Evolutionary conservation across 2,797 vertebrate species (phyloP), one percentile per base, ranked within the genome.

Genomic region (Falco berigora): DNA sequence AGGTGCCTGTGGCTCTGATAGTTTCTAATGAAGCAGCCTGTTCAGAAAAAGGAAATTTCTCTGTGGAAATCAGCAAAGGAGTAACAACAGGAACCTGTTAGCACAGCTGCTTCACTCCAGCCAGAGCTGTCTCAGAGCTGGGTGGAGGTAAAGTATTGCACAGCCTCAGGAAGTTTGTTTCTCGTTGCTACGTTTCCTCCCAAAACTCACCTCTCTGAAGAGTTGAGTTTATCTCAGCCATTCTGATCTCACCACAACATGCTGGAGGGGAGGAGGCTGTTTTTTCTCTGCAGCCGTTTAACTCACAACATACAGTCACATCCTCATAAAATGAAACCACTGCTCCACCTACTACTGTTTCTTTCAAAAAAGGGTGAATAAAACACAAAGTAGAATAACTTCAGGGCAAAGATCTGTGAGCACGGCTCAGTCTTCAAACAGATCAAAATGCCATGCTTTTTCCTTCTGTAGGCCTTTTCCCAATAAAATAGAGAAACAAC

Each of bases 391-490:
- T 3, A 73, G 62, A 46, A 32, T 14, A 30, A 61, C 53, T 28
- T 1, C 6, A 17, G 8, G 40, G 30, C 11, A 32, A 64, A 76
- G 52, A 36, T 5, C 27, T 0, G 0, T 5, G 12, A 52, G 34
- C 13, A 40, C 46, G 61, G 42, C 17, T 7, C 9, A 1, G 55
- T 38, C 32, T 58, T 19, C 38, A 32, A 23, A 14, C 0, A 2
- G 44, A 12, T 14, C 30, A 22, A 16, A 52, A 10, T 2, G 5
- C 10, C 20, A 2, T 1, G 27, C 5, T 19, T n/a, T n/a, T n/a
- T 49, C 34, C 25, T 42, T 30, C 61, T 19, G 6, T 14, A 27
- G 16, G 19, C 6, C 18, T 27, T 73, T 83, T 72, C 3, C 55
- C n/a, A 12, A 2, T 15, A 6, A 64, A 67, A 24, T 0, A 52